phyloP scores from a whole-genome alignment of 1,140 invertebrate species.

The Eurytemora carolleeae region DNA sequence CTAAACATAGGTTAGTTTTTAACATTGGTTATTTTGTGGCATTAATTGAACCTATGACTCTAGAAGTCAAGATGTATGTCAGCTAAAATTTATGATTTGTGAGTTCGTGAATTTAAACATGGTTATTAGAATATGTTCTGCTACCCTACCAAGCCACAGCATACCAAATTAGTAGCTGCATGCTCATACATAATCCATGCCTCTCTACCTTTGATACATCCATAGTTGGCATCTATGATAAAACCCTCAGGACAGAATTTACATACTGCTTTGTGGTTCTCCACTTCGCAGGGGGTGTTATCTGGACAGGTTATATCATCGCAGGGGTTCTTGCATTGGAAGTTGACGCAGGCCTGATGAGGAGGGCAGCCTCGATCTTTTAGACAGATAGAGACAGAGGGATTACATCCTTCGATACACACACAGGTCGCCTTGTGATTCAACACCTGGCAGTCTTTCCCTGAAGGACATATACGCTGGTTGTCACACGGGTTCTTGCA shows the following conservation, averaged over 20 bases:
- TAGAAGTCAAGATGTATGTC: too few species aligned
- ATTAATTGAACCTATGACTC: too few species aligned
- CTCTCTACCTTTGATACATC: slow-evolving; percentile 92
- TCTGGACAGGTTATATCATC: slow-evolving; percentile 49
- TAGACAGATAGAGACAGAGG: slow-evolving; percentile 62
- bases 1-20: too few species aligned
- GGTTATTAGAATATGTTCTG: too few species aligned
- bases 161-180: too few species aligned
- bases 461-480: slow-evolving; percentile 40
- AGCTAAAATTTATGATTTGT: too few species aligned
- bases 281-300: slow-evolving; percentile 64
- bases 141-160: too few species aligned
- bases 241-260: slow-evolving; percentile 80
- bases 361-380: slow-evolving; percentile 65
- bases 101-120: too few species aligned
- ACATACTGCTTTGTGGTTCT: slow-evolving; percentile 77
- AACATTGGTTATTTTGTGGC: too few species aligned
- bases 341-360: slow-evolving; percentile 60
- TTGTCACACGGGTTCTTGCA: slow-evolving; percentile 58
- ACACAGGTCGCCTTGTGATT: slow-evolving; percentile 64
- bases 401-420: slow-evolving; percentile 62
- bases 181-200: too few species aligned
- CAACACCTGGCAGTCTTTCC: slow-evolving; percentile 60
- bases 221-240: slow-evolving; percentile 63
- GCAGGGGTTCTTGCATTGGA: slow-evolving; percentile 74